Conservation (phyloP, 2,113 vertebrate species). For the Cettia cetti region DNA sequence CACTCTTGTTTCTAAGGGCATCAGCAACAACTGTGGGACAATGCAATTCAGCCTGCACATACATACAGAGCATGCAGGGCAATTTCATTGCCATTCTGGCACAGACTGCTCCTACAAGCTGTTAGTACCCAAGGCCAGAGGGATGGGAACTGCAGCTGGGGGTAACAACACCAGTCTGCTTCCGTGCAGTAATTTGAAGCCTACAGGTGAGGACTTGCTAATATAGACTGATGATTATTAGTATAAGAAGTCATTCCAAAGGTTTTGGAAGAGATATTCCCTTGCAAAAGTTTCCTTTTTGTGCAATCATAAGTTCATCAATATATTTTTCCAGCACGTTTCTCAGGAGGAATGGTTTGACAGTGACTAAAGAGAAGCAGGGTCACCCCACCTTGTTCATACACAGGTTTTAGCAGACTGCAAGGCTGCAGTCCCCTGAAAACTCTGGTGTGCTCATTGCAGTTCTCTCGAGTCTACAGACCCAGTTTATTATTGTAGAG, state of each 20-base stretch:
- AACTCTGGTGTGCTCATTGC: neutral
- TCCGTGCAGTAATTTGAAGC: neutral
- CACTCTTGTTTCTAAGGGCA: neutral
- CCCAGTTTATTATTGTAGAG: neutral
- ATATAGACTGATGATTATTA: neutral
- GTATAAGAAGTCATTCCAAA: neutral
- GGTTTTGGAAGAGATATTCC: neutral
- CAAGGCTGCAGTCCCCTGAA: neutral
- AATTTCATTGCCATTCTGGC: neutral
- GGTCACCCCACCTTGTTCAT: neutral
- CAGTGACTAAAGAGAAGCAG: neutral
- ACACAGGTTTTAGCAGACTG: neutral
- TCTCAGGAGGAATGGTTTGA: neutral
- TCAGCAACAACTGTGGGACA: neutral
- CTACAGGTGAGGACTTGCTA: neutral
- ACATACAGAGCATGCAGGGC: fast-evolving
- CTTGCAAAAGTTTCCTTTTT: neutral
- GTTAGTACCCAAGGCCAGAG: neutral
- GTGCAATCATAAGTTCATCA: neutral
- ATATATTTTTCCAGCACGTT: neutral
- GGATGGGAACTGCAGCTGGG: neutral
- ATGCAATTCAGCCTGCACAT: neutral
- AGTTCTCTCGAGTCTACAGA: neutral
- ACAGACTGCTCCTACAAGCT: neutral
- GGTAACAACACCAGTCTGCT: neutral